Evolutionary conservation across 2,888 invertebrate genomes (phyloP), one percentile per base, ranked within the genome.

Genomic region (Helobdella robusta): DNA sequence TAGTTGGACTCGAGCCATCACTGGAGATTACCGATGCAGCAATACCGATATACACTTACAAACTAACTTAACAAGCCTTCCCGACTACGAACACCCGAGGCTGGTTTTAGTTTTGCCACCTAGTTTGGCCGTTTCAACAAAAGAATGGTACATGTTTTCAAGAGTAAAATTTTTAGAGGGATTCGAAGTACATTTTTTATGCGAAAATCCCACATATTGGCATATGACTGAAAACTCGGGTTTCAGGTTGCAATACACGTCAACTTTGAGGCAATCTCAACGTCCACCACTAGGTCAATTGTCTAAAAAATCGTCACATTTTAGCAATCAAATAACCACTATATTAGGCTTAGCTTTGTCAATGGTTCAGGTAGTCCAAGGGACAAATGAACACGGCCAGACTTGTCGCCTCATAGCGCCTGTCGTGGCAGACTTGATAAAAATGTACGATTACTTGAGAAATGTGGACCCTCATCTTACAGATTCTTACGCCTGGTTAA

Each of bases 171-270:
- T 72, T 63, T 70, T 72, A 20, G 72, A 72, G 59, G 72, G 72
- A n/a, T 72, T 71, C 63, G 72, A 72, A 60, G 72, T 71, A 44
- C 72, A 72, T 63, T 72, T 72, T 56, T 66, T 72, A 15, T 72
- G 72, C 58, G 72, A 72, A 61, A 71, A 71, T 66, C 71, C 72
- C 20, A 71, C 72, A 1, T 71, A 69, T 64, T 72, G 72, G 72
- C 72, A 72, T 64, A 59, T 72, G 64, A 69, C 70, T 11, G 70
- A 71, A 30, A 71, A 70, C 61, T 67, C 70, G 34, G 72, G 72
- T n/a, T 71, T 68, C 64, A 66, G 71, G 40, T 64, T 72, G 65
- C 66, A 70, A 56, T 69, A 70, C 56, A 67, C 71, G 23, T 52
- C 65, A 30, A 60, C 66, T 32, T 68, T 70, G 56, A 48, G 62